A percentile compares a stretch with the other conserved stretches of the same genome.
These are phyloP conservation scores for Odontocolon sp. DNA, from an alignment of 2,888 invertebrate species.

Conservation along the genomic window DNA sequence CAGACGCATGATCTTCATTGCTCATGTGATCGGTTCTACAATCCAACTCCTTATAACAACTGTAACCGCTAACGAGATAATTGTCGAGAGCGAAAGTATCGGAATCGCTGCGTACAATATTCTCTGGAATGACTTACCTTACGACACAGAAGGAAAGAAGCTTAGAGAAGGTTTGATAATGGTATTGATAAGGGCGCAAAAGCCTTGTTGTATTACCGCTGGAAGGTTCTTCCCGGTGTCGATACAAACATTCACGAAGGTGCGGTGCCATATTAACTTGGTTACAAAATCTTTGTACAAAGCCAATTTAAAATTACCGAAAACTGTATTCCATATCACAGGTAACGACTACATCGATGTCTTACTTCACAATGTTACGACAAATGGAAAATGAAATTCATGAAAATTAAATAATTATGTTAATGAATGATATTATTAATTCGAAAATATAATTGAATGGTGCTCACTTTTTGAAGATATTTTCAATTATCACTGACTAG, in stretches of 20 bases:
- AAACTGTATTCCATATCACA: not conserved
- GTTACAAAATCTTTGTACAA: not conserved
- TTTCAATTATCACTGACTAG: not conserved
- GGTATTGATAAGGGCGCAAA: constrained; percentile 53
- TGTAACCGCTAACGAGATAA: constrained; percentile 47
- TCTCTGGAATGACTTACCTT: constrained; percentile 34
- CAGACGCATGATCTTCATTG: constrained; percentile 55
- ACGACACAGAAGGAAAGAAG: not conserved
- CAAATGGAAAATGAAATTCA: constrained; percentile 43
- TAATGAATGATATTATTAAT: not conserved
- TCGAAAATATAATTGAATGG: not conserved
- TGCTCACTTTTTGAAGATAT: not conserved
- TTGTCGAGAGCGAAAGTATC: constrained; percentile 42
- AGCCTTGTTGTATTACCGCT: constrained; percentile 58
- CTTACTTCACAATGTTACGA: constrained; percentile 63
- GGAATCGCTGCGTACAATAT: constrained; percentile 41
- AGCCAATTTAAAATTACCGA: not conserved
- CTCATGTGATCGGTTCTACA: constrained; percentile 45
- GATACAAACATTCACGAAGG: constrained; percentile 55
- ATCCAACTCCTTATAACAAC: constrained; percentile 57
- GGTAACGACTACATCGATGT: constrained; percentile 59
- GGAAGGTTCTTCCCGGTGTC: constrained; percentile 59
- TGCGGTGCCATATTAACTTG: not conserved
- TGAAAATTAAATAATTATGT: not conserved
- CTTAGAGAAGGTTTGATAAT: constrained; percentile 54